Base-by-base conservation (phyloP, 2,797 vertebrate genomes). In the Chromobotia macracanthus region DNA sequence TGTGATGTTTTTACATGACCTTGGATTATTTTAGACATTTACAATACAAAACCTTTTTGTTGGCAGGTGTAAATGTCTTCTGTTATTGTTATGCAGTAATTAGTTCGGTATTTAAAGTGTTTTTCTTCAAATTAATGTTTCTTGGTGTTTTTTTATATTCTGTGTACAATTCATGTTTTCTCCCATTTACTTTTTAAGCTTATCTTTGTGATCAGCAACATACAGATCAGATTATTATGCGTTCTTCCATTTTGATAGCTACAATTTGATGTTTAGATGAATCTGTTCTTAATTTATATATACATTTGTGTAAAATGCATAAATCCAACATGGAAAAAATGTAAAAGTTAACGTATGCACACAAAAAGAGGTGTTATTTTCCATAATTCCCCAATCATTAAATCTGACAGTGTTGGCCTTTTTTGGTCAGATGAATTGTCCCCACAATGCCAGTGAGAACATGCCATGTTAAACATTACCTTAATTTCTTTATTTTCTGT, bases 51-150 rank as follows among this genome's bases (percentile, higher is more conserved):
- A 71, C 3, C 31, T 68, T 73, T 73, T 44, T 75, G 74, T 66
- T 82, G 53, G 61, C 67, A 38, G 64, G 41, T 84, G 73, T 61
- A 64, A 51, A 76, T 67, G 41, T 67, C 5, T 75, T 23, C 9
- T 79, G 28, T 81, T 77, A 55, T 66, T 79, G 28, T 81, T 77
- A 55, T 66, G 78, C 79, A 73, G 44, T 46, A 56, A 63, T 66
- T 55, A 70, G 72, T 66, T 41, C 65, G 46, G 3, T 85, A 75
- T 81, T 80, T 85, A 69, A 81, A 81, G 55, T 64, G 46, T 72
- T 21, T 60, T 75, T 67, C 63, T 83, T 41, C 3, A 68, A 64
- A 28, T 80, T 65, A 86, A 86, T 88, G 68, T 84, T 71, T 71
- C 66, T 75, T 61, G 7, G 18, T 53, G 50, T 86, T 31, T 66